Evolutionary conservation across 2,113 vertebrate species (phyloP).

Genomic region (Fulmarus glacialis): DNA sequence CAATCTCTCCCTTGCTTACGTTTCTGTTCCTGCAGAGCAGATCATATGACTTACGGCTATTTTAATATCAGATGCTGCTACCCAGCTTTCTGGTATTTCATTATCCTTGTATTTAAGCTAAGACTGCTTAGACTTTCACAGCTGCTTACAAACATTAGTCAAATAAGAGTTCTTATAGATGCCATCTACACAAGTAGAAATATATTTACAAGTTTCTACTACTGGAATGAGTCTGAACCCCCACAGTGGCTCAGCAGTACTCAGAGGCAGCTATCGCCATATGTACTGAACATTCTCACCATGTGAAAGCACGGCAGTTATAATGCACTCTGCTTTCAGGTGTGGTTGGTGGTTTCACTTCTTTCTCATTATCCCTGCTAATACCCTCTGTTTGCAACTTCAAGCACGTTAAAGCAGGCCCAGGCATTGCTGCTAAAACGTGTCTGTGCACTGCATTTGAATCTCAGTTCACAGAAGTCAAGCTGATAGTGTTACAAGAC

Average conservation of each 20-base stretch:
- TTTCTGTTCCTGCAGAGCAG: not conserved
- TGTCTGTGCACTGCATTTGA: not conserved
- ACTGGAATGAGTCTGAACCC: not conserved
- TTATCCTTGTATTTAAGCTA: not conserved
- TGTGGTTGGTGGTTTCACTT: not conserved
- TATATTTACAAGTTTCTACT: not conserved
- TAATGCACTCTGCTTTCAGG: not conserved
- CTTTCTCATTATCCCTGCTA: not conserved
- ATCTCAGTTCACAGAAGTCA: not conserved
- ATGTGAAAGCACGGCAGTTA: not conserved
- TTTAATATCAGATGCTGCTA: not conserved
- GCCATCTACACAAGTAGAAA: not conserved
- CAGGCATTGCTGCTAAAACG: not conserved
- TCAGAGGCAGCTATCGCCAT: not conserved
- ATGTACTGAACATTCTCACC: not conserved
- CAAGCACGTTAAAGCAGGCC: not conserved
- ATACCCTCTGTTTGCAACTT: not conserved
- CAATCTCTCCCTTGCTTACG: not conserved
- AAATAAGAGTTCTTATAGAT: not conserved
- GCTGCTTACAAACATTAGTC: not conserved
- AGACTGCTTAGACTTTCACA: not conserved
- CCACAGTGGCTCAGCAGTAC: not conserved
- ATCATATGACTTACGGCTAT: not conserved
- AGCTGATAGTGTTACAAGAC: constrained; percentile 30
- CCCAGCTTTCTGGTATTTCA: not conserved